Percentiles rank a stretch among this genome's conserved stretches.
phyloP scores from a whole-genome alignment of 2,797 vertebrate species.

The Fringilla coelebs region DNA sequence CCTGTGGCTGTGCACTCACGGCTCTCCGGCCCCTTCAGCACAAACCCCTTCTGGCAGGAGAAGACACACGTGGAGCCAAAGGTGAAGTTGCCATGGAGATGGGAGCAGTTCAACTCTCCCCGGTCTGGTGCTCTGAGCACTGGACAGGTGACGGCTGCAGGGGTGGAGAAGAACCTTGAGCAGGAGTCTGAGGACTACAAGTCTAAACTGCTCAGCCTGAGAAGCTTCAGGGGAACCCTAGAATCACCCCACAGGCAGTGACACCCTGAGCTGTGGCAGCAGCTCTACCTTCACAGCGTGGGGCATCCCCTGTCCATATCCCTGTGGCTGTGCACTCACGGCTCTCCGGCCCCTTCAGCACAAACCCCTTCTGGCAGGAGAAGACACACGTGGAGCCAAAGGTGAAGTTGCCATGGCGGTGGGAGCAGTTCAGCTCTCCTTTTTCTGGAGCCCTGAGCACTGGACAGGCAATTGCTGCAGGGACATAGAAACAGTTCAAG shows the following conservation, averaged over 20 bases:
- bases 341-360: neutral
- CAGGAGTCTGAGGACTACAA: neutral
- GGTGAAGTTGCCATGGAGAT: neutral
- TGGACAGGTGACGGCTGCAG: neutral
- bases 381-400: neutral
- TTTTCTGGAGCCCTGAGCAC: neutral
- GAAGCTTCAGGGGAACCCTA: neutral
- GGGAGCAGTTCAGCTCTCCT: neutral
- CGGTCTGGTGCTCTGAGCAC: neutral
- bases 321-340: neutral
- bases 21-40: neutral
- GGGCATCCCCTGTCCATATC: neutral
- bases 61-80: neutral
- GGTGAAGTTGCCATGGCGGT: neutral
- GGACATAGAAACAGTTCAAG: neutral
- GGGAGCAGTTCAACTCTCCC: neutral
- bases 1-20: neutral
- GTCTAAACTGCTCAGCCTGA: neutral
- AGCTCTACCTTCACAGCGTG: too few species aligned
- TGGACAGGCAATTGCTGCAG: neutral
- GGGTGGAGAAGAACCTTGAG: neutral
- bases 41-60: neutral
- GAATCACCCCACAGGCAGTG: rapidly evolving
- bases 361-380: neutral
- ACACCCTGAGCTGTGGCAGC: neutral